phyloP scores from a whole-genome alignment of 2,113 vertebrate genomes.

The Sisor rabdophorus region DNA sequence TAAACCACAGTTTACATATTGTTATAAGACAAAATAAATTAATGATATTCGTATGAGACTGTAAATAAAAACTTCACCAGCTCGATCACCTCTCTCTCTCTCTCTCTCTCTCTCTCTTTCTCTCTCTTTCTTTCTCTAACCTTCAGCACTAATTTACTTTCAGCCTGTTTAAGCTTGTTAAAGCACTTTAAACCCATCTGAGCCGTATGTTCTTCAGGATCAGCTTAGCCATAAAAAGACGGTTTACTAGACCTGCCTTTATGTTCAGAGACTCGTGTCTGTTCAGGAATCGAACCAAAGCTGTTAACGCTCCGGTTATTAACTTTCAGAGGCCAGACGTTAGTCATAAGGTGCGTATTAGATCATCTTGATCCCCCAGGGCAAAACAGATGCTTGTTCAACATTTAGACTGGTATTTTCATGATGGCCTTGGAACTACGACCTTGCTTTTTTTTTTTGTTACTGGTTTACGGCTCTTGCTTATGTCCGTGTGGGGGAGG shows the following conservation, averaged over 20 bases:
- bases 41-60: too few relatives aligned
- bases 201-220: constrained; percentile 37
- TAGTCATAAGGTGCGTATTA: constrained; percentile 10
- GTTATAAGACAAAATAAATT: too few relatives aligned
- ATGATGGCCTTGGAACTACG: constrained; percentile 1
- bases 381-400: neutral
- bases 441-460: neutral
- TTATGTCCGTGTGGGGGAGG: constrained; percentile 20
- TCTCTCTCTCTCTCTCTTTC: constrained; percentile 16
- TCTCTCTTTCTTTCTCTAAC: neutral
- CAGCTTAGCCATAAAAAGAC: constrained; percentile 11
- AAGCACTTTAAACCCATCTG: constrained; percentile 21
- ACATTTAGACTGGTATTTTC: constrained; percentile 21
- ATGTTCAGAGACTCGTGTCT: constrained; percentile 20
- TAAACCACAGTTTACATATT: too few relatives aligned
- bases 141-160: constrained; percentile 29
- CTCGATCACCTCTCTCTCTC: too few relatives aligned
- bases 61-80: too few relatives aligned
- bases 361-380: constrained; percentile 26
- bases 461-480: neutral
- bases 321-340: constrained; percentile 24
- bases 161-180: constrained; percentile 8
- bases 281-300: constrained; percentile 26
- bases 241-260: constrained; percentile 16
- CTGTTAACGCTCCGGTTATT: constrained; percentile 27